These are phyloP conservation scores for Cichladusa arquata DNA, from an alignment of 2,113 vertebrate species.

Conservation along the genomic window DNA sequence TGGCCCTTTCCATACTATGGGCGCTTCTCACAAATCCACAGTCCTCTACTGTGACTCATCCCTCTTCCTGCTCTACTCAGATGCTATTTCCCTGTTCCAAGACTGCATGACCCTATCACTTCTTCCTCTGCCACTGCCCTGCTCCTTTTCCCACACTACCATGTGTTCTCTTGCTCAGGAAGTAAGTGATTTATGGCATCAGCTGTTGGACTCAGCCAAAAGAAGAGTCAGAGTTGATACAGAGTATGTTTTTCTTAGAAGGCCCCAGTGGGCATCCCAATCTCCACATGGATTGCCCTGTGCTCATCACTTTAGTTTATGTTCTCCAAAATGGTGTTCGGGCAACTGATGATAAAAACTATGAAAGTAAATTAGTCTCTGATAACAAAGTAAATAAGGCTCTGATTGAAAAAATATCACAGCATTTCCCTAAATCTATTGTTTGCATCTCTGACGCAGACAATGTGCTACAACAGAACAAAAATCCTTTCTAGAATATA, in stretches of 20 bases:
- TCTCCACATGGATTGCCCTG: background rate
- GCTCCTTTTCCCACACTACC: background rate
- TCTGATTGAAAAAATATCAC: background rate
- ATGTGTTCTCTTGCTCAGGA: background rate
- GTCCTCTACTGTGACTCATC: background rate
- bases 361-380: background rate
- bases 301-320: background rate
- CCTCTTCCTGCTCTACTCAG: background rate
- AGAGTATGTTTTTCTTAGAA: background rate
- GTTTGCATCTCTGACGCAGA: background rate
- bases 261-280: background rate
- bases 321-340: background rate
- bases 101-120: background rate
- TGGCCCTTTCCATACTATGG: background rate
- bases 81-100: background rate
- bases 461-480: background rate
- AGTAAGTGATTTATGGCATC: background rate
- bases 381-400: background rate
- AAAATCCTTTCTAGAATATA: background rate
- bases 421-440: background rate
- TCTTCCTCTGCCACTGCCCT: background rate
- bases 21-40: background rate
- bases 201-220: background rate
- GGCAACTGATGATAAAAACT: background rate
- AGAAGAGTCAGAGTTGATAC: background rate